Base-by-base conservation (phyloP, 2,113 vertebrate genomes). In the Rattus rattus region DNA sequence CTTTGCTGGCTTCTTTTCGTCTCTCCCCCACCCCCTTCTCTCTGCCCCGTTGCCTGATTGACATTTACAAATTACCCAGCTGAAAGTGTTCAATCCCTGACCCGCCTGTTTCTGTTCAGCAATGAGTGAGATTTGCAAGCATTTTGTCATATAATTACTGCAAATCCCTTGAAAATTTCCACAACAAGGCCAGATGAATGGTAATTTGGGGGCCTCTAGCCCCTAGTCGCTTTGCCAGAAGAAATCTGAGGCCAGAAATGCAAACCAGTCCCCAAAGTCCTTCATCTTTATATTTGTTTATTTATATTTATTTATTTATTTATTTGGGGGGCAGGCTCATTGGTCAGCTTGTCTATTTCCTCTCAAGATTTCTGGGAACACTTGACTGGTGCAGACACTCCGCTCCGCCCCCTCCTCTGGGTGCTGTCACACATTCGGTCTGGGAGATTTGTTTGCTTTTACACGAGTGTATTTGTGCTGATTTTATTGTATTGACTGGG, bases 121-220 rank as follows among this genome's bases (percentile, higher is more conserved):
- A 99, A 99, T 98, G 99, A 98, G 98, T 99, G 99, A 99, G 99
- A 99, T 99, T 99, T 99, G 98, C 99, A 99, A 98, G 99, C 99
- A 99, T 99, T 99, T 99, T 99, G 99, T 99, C 99, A 99, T 99
- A 99, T 99, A 99, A 99, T 99, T 99, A 99, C 99, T 99, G 99
- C 99, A 99, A 99, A 99, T 99, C 99, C 99, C 99, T 99, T 99
- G 99, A 99, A 99, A 99, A 99, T 99, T 99, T 99, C 98, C 98
- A 98, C 98, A 98, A 99, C 99, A 99, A 98, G 98, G 98, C 98
- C 98, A 98, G 98, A 98, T 99, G 99, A 99, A 99, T 99, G 98
- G 99, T 99, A 99, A 99, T 99, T 98, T 99, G 98, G 98, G 96
- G 94, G 98, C 98, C 98, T 98, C 98, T 98, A 99, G 98, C 98